phyloP scores from a whole-genome alignment of 2,888 invertebrate genomes.

The Caenorhabditis angaria region DNA sequence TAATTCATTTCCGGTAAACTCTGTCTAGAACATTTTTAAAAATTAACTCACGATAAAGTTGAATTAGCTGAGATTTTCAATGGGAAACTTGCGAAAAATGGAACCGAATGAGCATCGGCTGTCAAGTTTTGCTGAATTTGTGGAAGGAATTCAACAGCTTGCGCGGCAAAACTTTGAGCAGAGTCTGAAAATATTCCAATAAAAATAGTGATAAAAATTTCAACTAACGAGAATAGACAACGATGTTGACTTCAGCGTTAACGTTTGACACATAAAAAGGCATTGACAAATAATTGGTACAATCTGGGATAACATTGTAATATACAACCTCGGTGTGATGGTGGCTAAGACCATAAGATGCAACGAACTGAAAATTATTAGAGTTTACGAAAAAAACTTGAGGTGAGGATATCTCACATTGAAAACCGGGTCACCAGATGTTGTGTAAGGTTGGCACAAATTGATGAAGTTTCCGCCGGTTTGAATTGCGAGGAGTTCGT shows the following conservation, averaged over 20 bases:
- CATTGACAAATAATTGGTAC: constrained; percentile 12
- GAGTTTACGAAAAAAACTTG: background rate
- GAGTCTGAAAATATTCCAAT: constrained; percentile 21
- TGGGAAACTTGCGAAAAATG: constrained; percentile 40
- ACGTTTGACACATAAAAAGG: constrained; percentile 20
- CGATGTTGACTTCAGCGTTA: constrained; percentile 18
- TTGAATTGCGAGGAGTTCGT: constrained; percentile 30
- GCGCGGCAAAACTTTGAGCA: constrained; percentile 18
- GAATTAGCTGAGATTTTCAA: constrained; percentile 17
- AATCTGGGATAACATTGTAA: constrained; percentile 19
- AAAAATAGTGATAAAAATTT: background rate
- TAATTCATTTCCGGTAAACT: too few species aligned
- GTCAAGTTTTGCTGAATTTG: constrained; percentile 10
- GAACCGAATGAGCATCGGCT: constrained; percentile 33
- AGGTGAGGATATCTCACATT: constrained; percentile 22
- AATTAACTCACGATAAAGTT: constrained; percentile 9
- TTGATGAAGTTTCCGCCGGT: constrained; percentile 51
- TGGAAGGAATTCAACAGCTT: constrained; percentile 4
- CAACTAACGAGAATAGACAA: constrained; percentile 31
- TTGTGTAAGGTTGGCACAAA: constrained; percentile 35
- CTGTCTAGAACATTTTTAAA: too few species aligned
- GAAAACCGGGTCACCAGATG: constrained; percentile 35
- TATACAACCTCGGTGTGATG: constrained; percentile 48
- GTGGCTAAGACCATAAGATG: constrained; percentile 44
- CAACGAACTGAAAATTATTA: constrained; percentile 31